A percentile compares a stretch with the other conserved stretches of the same genome.
Conservation (phyloP, 2,888 invertebrate genomes). For the Oligia strigilis region DNA sequence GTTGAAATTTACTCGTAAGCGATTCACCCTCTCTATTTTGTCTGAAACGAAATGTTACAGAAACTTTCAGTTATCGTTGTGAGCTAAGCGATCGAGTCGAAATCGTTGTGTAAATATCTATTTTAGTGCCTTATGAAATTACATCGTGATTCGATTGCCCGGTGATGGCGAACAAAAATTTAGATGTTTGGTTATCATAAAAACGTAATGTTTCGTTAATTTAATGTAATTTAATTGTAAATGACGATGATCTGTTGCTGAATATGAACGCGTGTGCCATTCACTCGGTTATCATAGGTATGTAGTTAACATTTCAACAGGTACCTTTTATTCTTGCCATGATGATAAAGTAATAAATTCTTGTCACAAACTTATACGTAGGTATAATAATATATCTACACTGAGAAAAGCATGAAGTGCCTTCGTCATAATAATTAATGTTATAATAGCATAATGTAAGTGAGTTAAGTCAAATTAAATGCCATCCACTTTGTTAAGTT, state of each 20-base stretch:
- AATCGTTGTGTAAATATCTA: conserved; percentile 86
- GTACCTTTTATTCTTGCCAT: conserved; percentile 91
- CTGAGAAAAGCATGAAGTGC: conserved; percentile 85
- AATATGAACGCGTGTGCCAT: conserved; percentile 88
- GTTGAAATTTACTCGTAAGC: conserved; percentile 90
- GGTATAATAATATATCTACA: conserved; percentile 83
- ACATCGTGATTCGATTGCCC: conserved; percentile 77
- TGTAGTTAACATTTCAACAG: conserved; percentile 89
- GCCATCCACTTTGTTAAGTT: conserved; percentile 91
- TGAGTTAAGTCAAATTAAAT: conserved; percentile 90
- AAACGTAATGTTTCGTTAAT: conserved; percentile 69
- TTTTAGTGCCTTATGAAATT: conserved; percentile 86
- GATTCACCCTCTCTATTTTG: conserved; percentile 83
- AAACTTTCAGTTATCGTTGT: conserved; percentile 76
- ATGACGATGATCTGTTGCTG: conserved; percentile 80
- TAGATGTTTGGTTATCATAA: conserved; percentile 73
- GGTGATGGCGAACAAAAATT: conserved; percentile 81
- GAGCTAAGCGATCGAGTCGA: conserved; percentile 72
- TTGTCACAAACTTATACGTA: conserved; percentile 85
- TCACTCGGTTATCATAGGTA: conserved; percentile 88
- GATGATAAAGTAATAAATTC: conserved; percentile 89
- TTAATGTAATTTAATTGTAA: conserved; percentile 74
- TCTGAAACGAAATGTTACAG: conserved; percentile 83
- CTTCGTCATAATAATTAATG: conserved; percentile 87
- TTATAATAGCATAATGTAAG: conserved; percentile 86